Percentiles rank a stretch among this genome's conserved stretches.
Conservation (phyloP, 2,888 invertebrate species). For the Anthophora plumipes region DNA sequence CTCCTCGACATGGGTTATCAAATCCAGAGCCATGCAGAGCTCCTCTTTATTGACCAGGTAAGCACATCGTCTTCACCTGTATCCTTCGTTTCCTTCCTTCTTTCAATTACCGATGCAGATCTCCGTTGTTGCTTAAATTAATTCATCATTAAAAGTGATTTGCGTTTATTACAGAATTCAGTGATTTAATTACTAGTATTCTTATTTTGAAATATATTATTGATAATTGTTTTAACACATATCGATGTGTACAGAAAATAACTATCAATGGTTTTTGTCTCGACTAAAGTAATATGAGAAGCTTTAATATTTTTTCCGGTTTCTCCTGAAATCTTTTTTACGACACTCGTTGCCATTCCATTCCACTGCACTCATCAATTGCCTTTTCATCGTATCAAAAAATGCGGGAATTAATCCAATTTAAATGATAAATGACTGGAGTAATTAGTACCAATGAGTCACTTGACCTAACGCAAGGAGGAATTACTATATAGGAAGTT, state of each 20-base stretch:
- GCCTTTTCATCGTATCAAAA: constrained; percentile 61
- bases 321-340: constrained; percentile 4
- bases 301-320: not conserved
- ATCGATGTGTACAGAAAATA: too few species aligned
- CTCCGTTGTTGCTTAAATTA: constrained; percentile 20
- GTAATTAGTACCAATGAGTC: constrained; percentile 76
- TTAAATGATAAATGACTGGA: constrained; percentile 70
- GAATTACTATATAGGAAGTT: constrained; percentile 68
- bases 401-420: constrained; percentile 74
- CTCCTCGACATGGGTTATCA: constrained; percentile 93
- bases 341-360: constrained; percentile 49
- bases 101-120: constrained; percentile 12
- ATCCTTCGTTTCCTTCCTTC: not conserved
- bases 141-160: not conserved
- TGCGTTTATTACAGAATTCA: not conserved
- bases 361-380: constrained; percentile 63
- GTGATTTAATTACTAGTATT: not conserved
- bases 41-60: constrained; percentile 92
- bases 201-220: constrained; percentile 13
- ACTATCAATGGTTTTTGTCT: constrained; percentile 26
- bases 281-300: not conserved
- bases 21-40: constrained; percentile 94
- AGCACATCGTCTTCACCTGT: not conserved
- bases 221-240: constrained; percentile 28
- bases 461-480: constrained; percentile 71